Base-by-base conservation (phyloP, 2,888 invertebrate genomes). In the Muscina levida region DNA sequence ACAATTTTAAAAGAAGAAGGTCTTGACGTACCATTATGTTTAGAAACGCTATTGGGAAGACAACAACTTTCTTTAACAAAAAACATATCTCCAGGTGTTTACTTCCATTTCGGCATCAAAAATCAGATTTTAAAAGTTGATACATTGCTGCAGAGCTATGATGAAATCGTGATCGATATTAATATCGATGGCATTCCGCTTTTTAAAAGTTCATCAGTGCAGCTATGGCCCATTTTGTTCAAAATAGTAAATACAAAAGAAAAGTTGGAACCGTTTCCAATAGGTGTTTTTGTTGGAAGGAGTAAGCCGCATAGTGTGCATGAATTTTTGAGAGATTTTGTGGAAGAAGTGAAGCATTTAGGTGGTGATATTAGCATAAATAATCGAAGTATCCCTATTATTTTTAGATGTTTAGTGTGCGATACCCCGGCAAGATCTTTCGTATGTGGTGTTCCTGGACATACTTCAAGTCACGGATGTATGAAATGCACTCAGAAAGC, bases 1-100 rank as follows among this genome's bases (percentile, higher is more conserved):
- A 46, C 46, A 46, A 71, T 71, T 71, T 59, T 57, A 26, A 71
- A 57, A 56, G 56, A 70, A 70, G 53, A 70, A 53, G 68, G 68
- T 4, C 37, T 53, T n/a, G 46, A 53, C 13, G 59, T 59, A 5
- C 59, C 59, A 17, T 22, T 59, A 15, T 53, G 37, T 44, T 57
- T 71, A 71, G 57, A 71, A 71, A 71, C 56, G 13, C 56, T 71
- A 57, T 46, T 44, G 56, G 70, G 70, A 57, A 71, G 26, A 37
- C 39, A 71, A 57, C 24, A 71, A 57, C n/a, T 2, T 15, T 3
- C 59, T 2, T 6, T 59, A 59, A 59, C 39, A 5, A 59, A 59
- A 59, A 8, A 39, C 31, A 31, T 59, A 17, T 59, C 59, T 26
- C 57, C 57, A 44, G 56, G 66, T 66, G 46, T 66, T 66, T 46